Conservation (phyloP, 2,888 invertebrate genomes). For the Drosophila prostipennis region DNA sequence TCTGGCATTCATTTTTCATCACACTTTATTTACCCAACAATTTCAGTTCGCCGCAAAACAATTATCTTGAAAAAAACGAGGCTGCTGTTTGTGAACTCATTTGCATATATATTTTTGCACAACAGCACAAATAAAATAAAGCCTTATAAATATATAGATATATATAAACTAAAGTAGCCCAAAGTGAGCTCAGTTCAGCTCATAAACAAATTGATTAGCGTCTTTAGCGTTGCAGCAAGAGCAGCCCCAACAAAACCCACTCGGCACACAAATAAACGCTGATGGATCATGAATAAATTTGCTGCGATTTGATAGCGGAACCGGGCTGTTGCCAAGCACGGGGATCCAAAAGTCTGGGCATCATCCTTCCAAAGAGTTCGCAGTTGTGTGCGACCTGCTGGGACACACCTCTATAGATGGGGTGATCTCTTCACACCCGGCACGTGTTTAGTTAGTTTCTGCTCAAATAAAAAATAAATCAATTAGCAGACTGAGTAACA, state of each 20-base stretch:
- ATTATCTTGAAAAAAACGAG: slow-evolving; percentile 38
- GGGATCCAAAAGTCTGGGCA: slow-evolving; percentile 7
- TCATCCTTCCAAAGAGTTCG: slow-evolving; percentile 43
- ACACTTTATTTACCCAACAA: slow-evolving; percentile 46
- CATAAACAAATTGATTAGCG: slow-evolving; percentile 78
- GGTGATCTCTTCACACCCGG: slow-evolving; percentile 63
- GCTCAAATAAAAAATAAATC: slow-evolving; percentile 71
- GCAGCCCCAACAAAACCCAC: slow-evolving; percentile 54
- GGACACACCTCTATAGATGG: slow-evolving; percentile 44
- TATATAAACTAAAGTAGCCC: slow-evolving; percentile 53
- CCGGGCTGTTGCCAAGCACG: slow-evolving; percentile 52
- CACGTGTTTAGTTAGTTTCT: slow-evolving; percentile 42
- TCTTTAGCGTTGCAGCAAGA: slow-evolving; percentile 56
- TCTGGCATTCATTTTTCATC: slow-evolving; percentile 44
- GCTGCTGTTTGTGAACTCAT: slow-evolving; percentile 51
- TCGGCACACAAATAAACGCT: slow-evolving; percentile 39
- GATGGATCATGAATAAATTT: slow-evolving; percentile 46
- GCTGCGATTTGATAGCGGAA: slow-evolving; percentile 18
- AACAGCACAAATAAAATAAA: slow-evolving; percentile 41
- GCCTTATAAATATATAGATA: slow-evolving; percentile 26
- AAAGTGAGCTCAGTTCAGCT: slow-evolving; percentile 43
- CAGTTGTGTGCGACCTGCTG: slow-evolving; percentile 67
- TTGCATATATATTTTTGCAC: slow-evolving; percentile 60
- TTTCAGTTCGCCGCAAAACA: slow-evolving; percentile 48
- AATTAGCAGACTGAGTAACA: slow-evolving; percentile 64